These are phyloP conservation scores for Nowickia ferox DNA, from an alignment of 2,888 invertebrate species.

Conservation along the genomic window DNA sequence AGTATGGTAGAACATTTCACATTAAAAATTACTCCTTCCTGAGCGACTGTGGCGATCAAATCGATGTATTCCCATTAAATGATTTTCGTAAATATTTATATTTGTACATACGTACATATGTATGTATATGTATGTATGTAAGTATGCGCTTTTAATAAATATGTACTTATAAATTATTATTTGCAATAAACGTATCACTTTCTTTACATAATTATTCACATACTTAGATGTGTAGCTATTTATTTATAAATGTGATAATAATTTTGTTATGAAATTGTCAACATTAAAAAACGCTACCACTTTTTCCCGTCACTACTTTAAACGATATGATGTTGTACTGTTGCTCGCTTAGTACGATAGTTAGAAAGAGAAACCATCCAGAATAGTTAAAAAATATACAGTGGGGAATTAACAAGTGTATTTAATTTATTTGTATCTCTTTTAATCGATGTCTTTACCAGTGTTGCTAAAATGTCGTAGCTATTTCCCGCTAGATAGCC, in stretches of 20 bases:
- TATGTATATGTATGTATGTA: too few relatives aligned
- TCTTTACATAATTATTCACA: not conserved
- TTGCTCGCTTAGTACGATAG: not conserved
- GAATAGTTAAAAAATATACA: not conserved
- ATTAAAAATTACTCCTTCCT: not conserved
- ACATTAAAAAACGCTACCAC: not conserved
- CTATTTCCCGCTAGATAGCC: too few relatives aligned
- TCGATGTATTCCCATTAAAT: not conserved
- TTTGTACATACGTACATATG: not conserved
- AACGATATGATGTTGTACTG: conserved; percentile 36
- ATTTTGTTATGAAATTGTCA: not conserved
- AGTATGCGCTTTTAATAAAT: too few relatives aligned
- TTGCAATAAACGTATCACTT: not conserved
- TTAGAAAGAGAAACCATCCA: not conserved
- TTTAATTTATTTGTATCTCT: too few relatives aligned
- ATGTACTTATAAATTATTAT: not conserved
- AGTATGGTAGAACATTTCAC: conserved; percentile 78
- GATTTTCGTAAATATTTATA: not conserved
- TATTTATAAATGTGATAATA: too few relatives aligned
- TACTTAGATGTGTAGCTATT: not conserved
- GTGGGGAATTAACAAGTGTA: too few relatives aligned
- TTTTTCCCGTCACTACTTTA: conserved; percentile 40
- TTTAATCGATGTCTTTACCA: too few relatives aligned
- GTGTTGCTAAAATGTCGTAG: too few relatives aligned
- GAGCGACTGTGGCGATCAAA: not conserved